A percentile compares a stretch with the other conserved stretches of the same genome.
phyloP scores from a whole-genome alignment of 2,113 vertebrate genomes.

The Melanerpes aurifrons region DNA sequence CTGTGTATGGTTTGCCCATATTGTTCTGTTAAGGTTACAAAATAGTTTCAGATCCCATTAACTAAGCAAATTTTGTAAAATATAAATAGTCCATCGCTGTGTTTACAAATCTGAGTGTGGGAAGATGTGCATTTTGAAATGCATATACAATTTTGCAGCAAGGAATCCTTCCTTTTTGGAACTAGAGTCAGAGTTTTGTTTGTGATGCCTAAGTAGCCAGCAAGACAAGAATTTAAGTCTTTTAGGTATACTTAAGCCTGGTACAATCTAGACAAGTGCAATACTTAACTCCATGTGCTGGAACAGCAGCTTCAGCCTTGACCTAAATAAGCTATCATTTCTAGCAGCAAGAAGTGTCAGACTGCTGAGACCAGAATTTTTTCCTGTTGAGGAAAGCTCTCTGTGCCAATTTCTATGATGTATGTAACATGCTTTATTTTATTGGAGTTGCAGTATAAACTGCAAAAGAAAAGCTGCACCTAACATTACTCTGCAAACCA shows the following conservation, averaged over 20 bases:
- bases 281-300: constrained; percentile 32
- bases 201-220: constrained; percentile 1
- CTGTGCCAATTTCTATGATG: neutral
- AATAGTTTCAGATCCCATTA: neutral
- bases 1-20: neutral
- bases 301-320: constrained; percentile 42
- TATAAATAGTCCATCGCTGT: neutral
- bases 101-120: neutral
- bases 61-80: neutral
- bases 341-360: constrained; percentile 48
- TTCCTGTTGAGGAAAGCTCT: neutral
- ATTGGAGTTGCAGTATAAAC: neutral
- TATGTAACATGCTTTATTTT: neutral
- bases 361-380: constrained; percentile 7
- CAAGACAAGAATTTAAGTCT: constrained; percentile 17
- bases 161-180: neutral
- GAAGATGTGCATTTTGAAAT: neutral
- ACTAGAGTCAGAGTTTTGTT: neutral
- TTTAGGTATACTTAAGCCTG: constrained; percentile 20
- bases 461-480: neutral
- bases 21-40: neutral
- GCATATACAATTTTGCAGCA: neutral
- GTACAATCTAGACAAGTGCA: constrained; percentile 55
- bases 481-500: neutral
- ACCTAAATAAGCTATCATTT: constrained; percentile 55